Evolutionary conservation across 2,797 vertebrate genomes (phyloP), one percentile per base, ranked within the genome.

Genomic region (Betta splendens): DNA sequence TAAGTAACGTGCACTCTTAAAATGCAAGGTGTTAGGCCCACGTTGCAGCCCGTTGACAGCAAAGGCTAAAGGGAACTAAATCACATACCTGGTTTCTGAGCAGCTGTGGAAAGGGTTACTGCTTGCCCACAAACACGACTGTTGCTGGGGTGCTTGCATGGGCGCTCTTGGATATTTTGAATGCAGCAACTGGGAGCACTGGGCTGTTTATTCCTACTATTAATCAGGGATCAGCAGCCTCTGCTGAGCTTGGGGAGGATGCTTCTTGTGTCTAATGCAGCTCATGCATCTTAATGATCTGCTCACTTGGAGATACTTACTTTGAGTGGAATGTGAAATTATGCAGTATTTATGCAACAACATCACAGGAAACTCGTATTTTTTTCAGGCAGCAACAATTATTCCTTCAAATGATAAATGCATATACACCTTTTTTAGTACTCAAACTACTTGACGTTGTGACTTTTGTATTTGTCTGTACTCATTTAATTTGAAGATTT

Each of bases 131-230:
- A 51, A 57, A 56, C 62, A 33, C 18, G 18, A 18, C 56, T 72
- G 33, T 75, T 63, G 54, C 55, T 59, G 77, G 63, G 71, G 57
- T 37, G 67, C 72, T 72, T 72, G 74, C 51, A 83, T 66, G 26
- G 58, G 46, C 53, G 5, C 73, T 67, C 45, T 71, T 62, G 64
- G 64, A 66, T 9, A 73, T 80, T 71, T 61, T 49, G 50, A 67
- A 55, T 22, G 52, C 23, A 54, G 28, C 49, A 49, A 46, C 46
- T 16, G 42, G 53, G 60, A 53, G 57, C 48, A 18, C 23, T 13
- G 60, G 55, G 26, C 37, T 31, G 28, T 9, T 38, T 26, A 25
- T 44, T 66, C 72, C 13, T 44, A 31, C 49, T 70, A 12, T 69
- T 57, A 61, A 61, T 58, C 52, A 77, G 61, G 50, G 39, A 48